Conservation (phyloP, 2,888 invertebrate species). For the Andrena minutula region DNA sequence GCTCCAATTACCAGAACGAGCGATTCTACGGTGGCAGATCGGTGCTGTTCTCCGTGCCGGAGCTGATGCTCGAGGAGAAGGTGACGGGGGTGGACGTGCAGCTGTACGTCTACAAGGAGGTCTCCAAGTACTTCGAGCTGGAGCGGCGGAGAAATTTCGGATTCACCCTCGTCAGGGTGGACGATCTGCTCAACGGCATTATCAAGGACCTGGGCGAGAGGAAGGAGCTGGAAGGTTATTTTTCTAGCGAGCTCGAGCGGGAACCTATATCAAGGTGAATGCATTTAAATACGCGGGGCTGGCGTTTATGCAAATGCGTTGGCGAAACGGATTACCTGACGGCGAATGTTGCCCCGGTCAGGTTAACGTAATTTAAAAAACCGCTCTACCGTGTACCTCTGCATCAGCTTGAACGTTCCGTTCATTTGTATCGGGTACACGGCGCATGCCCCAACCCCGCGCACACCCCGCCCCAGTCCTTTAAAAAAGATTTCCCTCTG, state of each 20-base stretch:
- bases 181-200: constrained; percentile 77
- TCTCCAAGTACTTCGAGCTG: constrained; percentile 76
- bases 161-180: constrained; percentile 67
- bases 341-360: constrained; percentile 30
- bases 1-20: constrained; percentile 75
- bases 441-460: constrained; percentile 19
- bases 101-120: constrained; percentile 72
- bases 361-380: constrained; percentile 56
- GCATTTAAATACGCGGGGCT: constrained; percentile 51
- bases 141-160: constrained; percentile 70
- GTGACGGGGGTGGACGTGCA: constrained; percentile 71
- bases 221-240: constrained; percentile 70
- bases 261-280: constrained; percentile 78
- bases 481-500: not conserved
- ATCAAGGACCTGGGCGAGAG: constrained; percentile 75
- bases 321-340: constrained; percentile 46
- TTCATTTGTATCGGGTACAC: constrained; percentile 35
- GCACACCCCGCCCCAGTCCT: not conserved
- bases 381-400: constrained; percentile 28
- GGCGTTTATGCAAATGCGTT: constrained; percentile 53
- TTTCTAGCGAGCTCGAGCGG: constrained; percentile 68
- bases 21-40: constrained; percentile 80
- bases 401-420: not conserved
- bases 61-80: constrained; percentile 54
- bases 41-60: constrained; percentile 76